These are phyloP conservation scores for Heterohyrax brucei DNA, from an alignment of 2,797 vertebrate genomes.

Conservation along the genomic window DNA sequence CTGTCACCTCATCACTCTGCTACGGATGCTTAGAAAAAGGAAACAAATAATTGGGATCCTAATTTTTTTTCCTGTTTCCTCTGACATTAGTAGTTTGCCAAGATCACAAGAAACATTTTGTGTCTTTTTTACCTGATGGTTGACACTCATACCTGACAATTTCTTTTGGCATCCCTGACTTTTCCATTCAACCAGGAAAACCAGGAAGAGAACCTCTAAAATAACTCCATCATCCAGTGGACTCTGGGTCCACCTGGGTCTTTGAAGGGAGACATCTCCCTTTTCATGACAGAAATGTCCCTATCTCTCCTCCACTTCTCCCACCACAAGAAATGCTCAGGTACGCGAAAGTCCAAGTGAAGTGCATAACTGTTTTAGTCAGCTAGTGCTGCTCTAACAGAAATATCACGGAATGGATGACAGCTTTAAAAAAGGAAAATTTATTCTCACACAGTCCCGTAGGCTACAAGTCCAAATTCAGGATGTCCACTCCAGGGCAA, in stretches of 20 bases:
- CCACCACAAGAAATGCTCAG: constrained; percentile 32
- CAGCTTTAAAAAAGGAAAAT: too few relatives aligned
- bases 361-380: too few relatives aligned
- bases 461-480: too few relatives aligned
- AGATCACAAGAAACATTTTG: constrained; percentile 31
- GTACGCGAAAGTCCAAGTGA: constrained; percentile 13
- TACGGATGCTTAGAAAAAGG: constrained; percentile 72
- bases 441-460: too few relatives aligned
- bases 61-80: neutral
- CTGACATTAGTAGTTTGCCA: constrained; percentile 54
- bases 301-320: neutral
- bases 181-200: neutral
- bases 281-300: constrained; percentile 16
- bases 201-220: neutral
- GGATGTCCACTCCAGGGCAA: too few relatives aligned
- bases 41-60: constrained; percentile 51
- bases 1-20: constrained; percentile 82
- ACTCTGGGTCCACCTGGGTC: neutral
- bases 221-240: rapidly evolving
- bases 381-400: too few relatives aligned
- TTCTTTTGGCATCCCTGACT: neutral
- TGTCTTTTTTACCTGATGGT: neutral
- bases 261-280: constrained; percentile 17
- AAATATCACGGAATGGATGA: too few relatives aligned
- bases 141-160: neutral